These are phyloP conservation scores for Macheiramphus alcinus DNA, from an alignment of 2,113 vertebrate species.

Conservation along the genomic window DNA sequence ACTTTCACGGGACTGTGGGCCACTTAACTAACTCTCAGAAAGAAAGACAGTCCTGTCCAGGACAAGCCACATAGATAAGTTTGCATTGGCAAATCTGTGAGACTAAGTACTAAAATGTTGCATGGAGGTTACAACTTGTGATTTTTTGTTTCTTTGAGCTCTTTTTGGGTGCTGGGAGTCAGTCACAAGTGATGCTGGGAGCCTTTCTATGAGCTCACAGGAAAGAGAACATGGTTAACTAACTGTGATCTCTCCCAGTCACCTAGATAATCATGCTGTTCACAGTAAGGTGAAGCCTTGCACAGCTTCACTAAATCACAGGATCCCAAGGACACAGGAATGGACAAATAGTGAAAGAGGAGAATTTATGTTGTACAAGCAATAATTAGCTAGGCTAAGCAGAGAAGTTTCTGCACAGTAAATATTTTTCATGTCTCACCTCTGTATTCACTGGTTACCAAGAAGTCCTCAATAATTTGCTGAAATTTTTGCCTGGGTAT, in stretches of 20 bases:
- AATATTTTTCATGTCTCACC: not conserved
- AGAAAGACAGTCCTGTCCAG: not conserved
- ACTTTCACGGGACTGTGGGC: not conserved
- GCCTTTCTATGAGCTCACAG: not conserved
- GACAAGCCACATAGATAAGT: not conserved
- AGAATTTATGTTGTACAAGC: not conserved
- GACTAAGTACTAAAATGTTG: not conserved
- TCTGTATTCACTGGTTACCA: not conserved
- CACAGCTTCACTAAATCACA: not conserved
- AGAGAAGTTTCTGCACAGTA: not conserved
- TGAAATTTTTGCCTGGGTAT: not conserved
- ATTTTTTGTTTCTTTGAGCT: conserved; percentile 34
- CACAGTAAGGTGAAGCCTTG: not conserved
- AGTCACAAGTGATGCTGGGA: conserved; percentile 20
- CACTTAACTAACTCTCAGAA: not conserved
- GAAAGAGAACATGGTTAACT: not conserved
- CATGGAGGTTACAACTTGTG: not conserved
- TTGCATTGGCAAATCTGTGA: not conserved
- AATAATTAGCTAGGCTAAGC: not conserved
- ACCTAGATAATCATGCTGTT: not conserved
- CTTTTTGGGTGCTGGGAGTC: not conserved
- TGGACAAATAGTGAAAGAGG: not conserved
- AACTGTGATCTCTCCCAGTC: not conserved
- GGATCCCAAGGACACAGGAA: not conserved
- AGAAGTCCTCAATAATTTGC: not conserved